These are phyloP conservation scores for Phlogophora meticulosa DNA, from an alignment of 2,888 invertebrate species.

Conservation along the genomic window DNA sequence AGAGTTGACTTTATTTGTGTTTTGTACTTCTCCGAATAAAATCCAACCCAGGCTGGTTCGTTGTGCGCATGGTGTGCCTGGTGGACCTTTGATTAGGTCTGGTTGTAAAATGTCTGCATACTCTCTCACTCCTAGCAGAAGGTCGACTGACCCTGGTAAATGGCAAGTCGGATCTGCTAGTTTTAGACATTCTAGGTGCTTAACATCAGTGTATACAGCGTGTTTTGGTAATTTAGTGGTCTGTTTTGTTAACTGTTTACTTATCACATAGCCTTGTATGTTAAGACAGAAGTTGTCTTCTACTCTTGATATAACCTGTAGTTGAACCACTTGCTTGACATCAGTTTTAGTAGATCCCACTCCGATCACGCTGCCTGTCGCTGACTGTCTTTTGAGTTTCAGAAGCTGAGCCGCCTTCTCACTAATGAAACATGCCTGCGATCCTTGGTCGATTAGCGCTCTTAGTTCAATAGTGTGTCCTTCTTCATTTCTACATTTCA, in stretches of 20 bases:
- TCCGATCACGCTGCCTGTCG: conserved; percentile 34
- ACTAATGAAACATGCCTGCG: conserved; percentile 52
- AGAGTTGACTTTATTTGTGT: conserved; percentile 13
- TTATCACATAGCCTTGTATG: conserved; percentile 49
- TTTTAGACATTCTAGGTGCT: conserved; percentile 30
- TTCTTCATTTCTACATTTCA: conserved; percentile 20
- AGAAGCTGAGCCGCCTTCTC: conserved; percentile 49
- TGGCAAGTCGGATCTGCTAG: conserved; percentile 52
- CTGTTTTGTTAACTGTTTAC: conserved; percentile 54
- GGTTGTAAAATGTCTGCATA: conserved; percentile 51
- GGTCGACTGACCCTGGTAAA: conserved; percentile 53
- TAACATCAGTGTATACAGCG: conserved; percentile 20
- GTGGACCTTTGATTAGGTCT: conserved; percentile 56
- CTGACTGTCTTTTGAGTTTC: conserved; percentile 29
- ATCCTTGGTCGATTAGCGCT: conserved; percentile 54
- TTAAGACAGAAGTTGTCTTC: conserved; percentile 29
- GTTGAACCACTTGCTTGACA: conserved; percentile 42
- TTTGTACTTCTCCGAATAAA: conserved; percentile 48
- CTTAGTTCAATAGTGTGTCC: conserved; percentile 17
- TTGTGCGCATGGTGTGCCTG: conserved; percentile 57
- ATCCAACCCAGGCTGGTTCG: conserved; percentile 61
- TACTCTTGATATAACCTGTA: conserved; percentile 35
- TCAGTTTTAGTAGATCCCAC: conserved; percentile 35
- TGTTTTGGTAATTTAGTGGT: conserved; percentile 46
- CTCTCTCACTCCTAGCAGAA: conserved; percentile 57